Conservation (phyloP, 2,888 invertebrate species). For the Pheosia gnoma region DNA sequence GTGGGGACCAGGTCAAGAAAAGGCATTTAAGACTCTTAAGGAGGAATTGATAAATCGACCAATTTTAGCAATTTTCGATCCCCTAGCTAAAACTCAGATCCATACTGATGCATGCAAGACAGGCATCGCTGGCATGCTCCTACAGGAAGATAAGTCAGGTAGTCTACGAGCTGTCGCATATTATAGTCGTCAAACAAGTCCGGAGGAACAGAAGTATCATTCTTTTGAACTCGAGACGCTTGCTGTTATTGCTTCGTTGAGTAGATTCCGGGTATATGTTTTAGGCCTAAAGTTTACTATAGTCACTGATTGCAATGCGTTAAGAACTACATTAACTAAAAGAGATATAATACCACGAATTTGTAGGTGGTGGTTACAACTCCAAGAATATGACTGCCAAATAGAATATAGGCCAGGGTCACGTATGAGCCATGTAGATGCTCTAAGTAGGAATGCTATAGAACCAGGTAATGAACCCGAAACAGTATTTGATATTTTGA, state of each 20-base stretch:
- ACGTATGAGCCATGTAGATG: slow-evolving; percentile 27
- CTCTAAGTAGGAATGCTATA: slow-evolving; percentile 7
- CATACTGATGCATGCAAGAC: slow-evolving; percentile 11
- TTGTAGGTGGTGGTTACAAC: slow-evolving; percentile 27
- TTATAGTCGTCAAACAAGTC: neutral
- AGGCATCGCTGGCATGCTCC: slow-evolving; percentile 2
- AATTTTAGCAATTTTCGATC: slow-evolving; percentile 7
- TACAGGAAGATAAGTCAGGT: slow-evolving; percentile 4
- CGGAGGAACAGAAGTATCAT: slow-evolving; percentile 4
- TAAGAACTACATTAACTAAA: slow-evolving; percentile 27
- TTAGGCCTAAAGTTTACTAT: slow-evolving; percentile 24
- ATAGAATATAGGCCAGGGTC: slow-evolving; percentile 28
- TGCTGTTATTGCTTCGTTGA: slow-evolving; percentile 4
- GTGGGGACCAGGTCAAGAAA: slow-evolving; percentile 3
- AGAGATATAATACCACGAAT: slow-evolving; percentile 30
- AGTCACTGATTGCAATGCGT: slow-evolving; percentile 31
- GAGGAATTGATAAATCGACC: slow-evolving; percentile 1
- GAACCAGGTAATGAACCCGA: neutral
- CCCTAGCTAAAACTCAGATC: slow-evolving; percentile 5
- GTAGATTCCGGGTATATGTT: slow-evolving; percentile 19
- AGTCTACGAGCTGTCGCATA: neutral
- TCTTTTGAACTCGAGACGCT: slow-evolving; percentile 5
- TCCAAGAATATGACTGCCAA: slow-evolving; percentile 33
- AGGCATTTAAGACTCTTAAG: slow-evolving; percentile 6
- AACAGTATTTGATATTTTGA: slow-evolving; percentile 1